Evolutionary conservation across 2,113 vertebrate genomes (phyloP).

Genomic region (Myotis brandtii): DNA sequence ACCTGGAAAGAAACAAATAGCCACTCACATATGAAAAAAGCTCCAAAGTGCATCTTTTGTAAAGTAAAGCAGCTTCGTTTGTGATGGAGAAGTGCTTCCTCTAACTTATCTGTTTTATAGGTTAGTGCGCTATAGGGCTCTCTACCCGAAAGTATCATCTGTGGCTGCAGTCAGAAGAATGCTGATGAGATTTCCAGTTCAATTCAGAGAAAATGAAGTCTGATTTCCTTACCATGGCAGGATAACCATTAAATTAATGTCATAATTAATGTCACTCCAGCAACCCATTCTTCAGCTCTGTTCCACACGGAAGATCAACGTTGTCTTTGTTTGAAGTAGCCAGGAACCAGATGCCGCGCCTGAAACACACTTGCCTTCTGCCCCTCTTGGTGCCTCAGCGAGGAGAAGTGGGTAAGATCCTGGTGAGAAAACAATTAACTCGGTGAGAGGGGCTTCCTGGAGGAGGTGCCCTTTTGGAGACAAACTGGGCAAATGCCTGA

Average conservation of each 20-base stretch:
- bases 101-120: slow-evolving; percentile 27
- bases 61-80: slow-evolving; percentile 29
- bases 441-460: background rate
- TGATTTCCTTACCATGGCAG: background rate
- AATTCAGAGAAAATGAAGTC: slow-evolving; percentile 38
- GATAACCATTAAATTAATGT: background rate
- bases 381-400: background rate
- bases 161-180: slow-evolving; percentile 39
- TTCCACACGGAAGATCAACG: background rate
- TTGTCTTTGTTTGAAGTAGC: slow-evolving; percentile 39
- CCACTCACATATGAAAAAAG: background rate
- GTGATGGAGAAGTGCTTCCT: background rate
- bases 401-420: background rate
- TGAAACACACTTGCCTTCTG: background rate
- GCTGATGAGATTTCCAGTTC: slow-evolving; percentile 68
- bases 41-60: background rate
- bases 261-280: background rate
- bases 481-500: background rate
- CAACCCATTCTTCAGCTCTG: background rate
- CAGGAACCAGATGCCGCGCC: background rate
- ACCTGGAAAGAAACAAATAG: slow-evolving; percentile 51
- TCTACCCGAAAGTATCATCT: background rate
- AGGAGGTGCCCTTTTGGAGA: background rate
- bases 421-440: background rate
- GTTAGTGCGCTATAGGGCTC: background rate